Base-by-base conservation (phyloP, 1,140 invertebrate species). In the Panonychus citri region DNA sequence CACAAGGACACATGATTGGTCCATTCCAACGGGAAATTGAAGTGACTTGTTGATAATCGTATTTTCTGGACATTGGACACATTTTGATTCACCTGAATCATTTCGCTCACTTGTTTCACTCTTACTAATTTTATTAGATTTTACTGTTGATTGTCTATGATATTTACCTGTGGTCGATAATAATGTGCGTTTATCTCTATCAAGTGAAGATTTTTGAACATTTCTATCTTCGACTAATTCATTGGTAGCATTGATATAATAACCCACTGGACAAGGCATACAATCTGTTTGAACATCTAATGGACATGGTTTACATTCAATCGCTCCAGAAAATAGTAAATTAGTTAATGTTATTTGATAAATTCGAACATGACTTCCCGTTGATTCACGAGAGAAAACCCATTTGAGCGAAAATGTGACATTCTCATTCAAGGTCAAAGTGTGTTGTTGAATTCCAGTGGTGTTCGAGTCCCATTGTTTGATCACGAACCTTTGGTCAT, bases 271-370 rank as follows among this genome's bases (percentile, higher is more conserved):
- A 57, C 63, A 62, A 2, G 57, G 51, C 24, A 63, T 34, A 53
- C 61, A 64, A 46, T 67, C 62, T 42, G 64, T 53, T 3, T 61
- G 43, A 10, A 58, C 62, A n/a, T 64, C 72, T 53, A 70, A 66
- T 17, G 72, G 74, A 69, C 77, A 79, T 21, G 67, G 67, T 24
- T 72, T 62, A 64, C 77, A 79, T 3, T 62, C 63, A 3, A 67
- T 66, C 7, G 77, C 76, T 25, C 77, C 77, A 48, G 75, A 73
- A 54, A 70, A 67, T n/a, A 75, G 62, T 0, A 73, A 76, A 64
- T 80, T 78, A n/a, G 75, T 76, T 3, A 80, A 68, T 57, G 74
- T 71, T 19, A 80, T 69, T 28, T 68, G 66, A 63, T 71, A 77
- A 39, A 80, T 75, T 61, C 70, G 72, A 21, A 73, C 74, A 34